Evolutionary conservation across 2,888 invertebrate genomes (phyloP).

Genomic region (Spilarctia lutea): DNA sequence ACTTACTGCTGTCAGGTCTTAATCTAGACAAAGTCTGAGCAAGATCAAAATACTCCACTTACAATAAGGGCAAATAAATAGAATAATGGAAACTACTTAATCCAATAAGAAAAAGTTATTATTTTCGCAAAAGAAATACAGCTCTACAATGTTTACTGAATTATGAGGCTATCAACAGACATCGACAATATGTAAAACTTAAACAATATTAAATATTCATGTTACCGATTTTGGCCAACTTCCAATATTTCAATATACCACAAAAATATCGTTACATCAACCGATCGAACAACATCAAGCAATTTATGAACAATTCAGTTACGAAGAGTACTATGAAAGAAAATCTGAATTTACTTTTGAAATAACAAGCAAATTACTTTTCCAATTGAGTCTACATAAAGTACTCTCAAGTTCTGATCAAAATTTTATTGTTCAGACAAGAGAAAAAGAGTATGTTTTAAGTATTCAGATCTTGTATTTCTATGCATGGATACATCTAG

Average conservation of each 20-base stretch:
- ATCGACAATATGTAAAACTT: background rate
- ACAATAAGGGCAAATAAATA: background rate
- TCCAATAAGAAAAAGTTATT: background rate
- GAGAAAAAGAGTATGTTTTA: background rate
- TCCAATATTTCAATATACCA: slow-evolving; percentile 47
- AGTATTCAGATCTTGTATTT: no score
- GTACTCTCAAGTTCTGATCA: background rate
- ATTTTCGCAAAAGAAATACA: background rate
- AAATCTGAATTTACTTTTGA: background rate
- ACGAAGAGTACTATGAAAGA: background rate
- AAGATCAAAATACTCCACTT: no score
- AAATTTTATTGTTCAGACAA: background rate
- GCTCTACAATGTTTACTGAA: background rate
- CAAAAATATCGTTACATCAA: slow-evolving; percentile 50
- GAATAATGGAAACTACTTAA: background rate
- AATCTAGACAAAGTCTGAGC: no score
- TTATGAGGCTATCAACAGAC: background rate
- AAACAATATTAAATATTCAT: slow-evolving; percentile 8
- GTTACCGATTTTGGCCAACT: slow-evolving; percentile 22
- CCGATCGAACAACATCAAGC: slow-evolving; percentile 45
- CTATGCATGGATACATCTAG: no score
- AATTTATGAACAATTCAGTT: slow-evolving; percentile 39
- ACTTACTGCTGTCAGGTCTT: no score
- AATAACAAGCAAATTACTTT: background rate
- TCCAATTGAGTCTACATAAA: background rate